Percentiles rank a stretch among this genome's conserved stretches.
Conservation (phyloP, 2,113 vertebrate species). For the Prunella himalayana region DNA sequence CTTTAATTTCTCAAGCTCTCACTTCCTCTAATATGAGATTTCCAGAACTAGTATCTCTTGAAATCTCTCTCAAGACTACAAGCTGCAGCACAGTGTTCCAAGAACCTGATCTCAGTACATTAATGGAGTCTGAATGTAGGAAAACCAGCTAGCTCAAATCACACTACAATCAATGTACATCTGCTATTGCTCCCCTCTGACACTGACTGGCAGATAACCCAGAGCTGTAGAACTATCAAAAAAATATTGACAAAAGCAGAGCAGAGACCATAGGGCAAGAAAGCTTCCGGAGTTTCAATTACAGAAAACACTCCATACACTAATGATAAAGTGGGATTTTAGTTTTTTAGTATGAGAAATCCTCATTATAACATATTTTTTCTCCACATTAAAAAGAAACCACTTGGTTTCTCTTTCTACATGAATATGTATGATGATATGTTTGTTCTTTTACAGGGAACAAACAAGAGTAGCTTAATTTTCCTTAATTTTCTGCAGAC, state of each 20-base stretch:
- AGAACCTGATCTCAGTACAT: background rate
- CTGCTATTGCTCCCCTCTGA: background rate
- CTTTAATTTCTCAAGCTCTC: background rate
- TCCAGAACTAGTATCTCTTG: background rate
- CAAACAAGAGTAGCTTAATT: background rate
- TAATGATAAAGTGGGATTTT: background rate
- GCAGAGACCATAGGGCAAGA: background rate
- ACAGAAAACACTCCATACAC: background rate
- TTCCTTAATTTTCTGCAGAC: background rate
- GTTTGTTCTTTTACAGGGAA: background rate
- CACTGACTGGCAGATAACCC: background rate
- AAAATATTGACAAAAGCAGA: background rate
- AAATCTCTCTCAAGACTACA: background rate
- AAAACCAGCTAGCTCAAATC: background rate
- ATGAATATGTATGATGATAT: background rate
- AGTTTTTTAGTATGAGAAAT: background rate
- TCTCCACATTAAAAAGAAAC: background rate
- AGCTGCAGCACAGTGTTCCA: background rate
- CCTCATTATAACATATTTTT: background rate
- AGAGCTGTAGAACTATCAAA: background rate
- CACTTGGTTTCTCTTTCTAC: background rate
- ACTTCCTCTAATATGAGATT: background rate
- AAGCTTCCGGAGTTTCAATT: background rate
- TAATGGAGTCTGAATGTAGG: background rate
- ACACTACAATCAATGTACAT: accelerated